Evolutionary conservation across 1,140 invertebrate genomes (phyloP).

Genomic region (Adelges cooleyi): DNA sequence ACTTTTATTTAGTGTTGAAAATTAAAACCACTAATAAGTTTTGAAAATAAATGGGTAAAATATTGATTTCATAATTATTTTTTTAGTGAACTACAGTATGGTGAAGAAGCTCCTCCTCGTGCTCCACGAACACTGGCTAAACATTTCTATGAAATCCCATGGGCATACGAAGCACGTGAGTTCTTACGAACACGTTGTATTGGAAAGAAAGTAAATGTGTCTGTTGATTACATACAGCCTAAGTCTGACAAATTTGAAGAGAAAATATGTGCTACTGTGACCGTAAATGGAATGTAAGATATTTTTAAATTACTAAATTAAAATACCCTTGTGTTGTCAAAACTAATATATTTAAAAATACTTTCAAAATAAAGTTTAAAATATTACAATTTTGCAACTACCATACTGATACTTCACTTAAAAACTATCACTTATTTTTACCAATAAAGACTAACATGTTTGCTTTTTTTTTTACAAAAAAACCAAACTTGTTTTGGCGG

Average conservation of each 20-base stretch:
- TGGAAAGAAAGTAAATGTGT: constrained; percentile 87
- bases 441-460: too few relatives aligned
- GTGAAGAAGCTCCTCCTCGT: constrained; percentile 13
- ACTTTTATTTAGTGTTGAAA: too few relatives aligned
- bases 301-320: not conserved
- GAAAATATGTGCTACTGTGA: constrained; percentile 88
- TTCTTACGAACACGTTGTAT: constrained; percentile 92
- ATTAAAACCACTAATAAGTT: not conserved
- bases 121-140: constrained; percentile 6
- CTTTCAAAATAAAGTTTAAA: too few relatives aligned
- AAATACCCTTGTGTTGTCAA: not conserved
- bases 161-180: constrained; percentile 96
- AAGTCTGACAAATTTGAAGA: constrained; percentile 85
- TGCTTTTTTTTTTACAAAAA: too few relatives aligned
- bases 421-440: too few relatives aligned
- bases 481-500: too few relatives aligned
- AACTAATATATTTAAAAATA: too few relatives aligned
- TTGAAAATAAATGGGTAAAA: not conserved
- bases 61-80: not conserved
- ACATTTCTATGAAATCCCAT: constrained; percentile 93
- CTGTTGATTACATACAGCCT: constrained; percentile 93
- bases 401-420: too few relatives aligned
- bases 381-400: too few relatives aligned
- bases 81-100: not conserved
- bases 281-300: constrained; percentile 65